phyloP scores from a whole-genome alignment of 2,888 invertebrate genomes.

The Cheilosia vernalis region DNA sequence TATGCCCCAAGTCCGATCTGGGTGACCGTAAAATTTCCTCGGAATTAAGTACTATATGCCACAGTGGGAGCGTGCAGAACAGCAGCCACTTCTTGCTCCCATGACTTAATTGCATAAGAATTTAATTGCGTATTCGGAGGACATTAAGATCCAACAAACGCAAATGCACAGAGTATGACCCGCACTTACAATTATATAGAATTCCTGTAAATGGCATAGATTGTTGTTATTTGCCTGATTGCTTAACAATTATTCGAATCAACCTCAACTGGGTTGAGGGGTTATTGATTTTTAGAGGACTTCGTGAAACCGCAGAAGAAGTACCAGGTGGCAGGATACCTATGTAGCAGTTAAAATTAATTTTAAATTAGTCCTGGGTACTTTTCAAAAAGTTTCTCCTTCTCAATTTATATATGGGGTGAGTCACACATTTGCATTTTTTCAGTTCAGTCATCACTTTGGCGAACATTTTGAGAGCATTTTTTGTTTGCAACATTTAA shows the following conservation, averaged over 20 bases:
- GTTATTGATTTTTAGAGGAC: neutral
- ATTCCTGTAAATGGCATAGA: neutral
- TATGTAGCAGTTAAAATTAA: conserved; percentile 1
- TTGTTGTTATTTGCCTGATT: conserved; percentile 7
- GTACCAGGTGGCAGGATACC: neutral
- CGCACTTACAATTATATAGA: neutral
- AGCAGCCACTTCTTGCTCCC: conserved; percentile 2
- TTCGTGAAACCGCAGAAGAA: neutral
- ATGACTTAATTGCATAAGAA: conserved; percentile 40
- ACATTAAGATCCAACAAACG: neutral
- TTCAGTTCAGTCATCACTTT: no score
- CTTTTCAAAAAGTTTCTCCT: no score
- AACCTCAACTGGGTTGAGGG: neutral
- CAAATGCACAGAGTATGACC: neutral
- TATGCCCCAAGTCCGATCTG: conserved; percentile 10
- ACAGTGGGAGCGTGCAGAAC: neutral
- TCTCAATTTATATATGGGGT: no score
- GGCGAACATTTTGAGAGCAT: no score
- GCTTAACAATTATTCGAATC: conserved; percentile 13
- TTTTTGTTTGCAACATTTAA: no score
- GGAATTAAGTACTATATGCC: conserved; percentile 22
- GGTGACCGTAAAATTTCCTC: conserved; percentile 38
- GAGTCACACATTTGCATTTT: no score
- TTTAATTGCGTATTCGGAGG: conserved; percentile 7
- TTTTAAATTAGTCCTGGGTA: conserved; percentile 9